A percentile compares a stretch with the other conserved stretches of the same genome.
Evolutionary conservation across 2,113 vertebrate genomes (phyloP).

Genomic region (Melanotaenia duboulayi): DNA sequence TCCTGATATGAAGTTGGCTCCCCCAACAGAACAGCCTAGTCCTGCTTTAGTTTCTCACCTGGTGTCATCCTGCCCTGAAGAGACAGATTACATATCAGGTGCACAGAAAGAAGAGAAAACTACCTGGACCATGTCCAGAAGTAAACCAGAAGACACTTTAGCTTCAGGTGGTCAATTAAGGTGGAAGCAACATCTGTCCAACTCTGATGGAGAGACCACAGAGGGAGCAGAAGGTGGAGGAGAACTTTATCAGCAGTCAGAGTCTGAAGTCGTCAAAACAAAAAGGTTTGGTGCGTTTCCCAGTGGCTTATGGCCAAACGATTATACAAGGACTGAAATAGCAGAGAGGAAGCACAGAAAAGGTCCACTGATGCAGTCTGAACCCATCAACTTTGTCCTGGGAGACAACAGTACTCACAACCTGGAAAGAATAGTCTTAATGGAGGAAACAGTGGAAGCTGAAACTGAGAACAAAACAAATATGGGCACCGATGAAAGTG

Average conservation of each 20-base stretch:
- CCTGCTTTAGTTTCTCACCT: not conserved
- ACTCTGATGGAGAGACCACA: conserved; percentile 13
- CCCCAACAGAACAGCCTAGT: not conserved
- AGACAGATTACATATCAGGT: not conserved
- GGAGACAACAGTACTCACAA: not conserved
- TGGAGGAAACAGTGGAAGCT: not conserved
- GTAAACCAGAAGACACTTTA: conserved; percentile 1
- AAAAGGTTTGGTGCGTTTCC: not conserved
- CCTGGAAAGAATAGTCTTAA: not conserved
- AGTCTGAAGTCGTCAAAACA: conserved; percentile 3
- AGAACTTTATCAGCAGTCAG: not conserved
- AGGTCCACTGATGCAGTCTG: conserved; percentile 8
- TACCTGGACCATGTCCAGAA: not conserved
- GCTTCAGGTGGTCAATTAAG: conserved; percentile 21
- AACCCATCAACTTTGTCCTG: not conserved
- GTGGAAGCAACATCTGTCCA: conserved; percentile 6
- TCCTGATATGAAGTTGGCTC: conserved; percentile 15
- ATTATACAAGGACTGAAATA: conserved; percentile 10
- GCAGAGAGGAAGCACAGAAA: conserved; percentile 19
- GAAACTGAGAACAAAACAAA: not conserved
- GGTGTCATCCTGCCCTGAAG: conserved; percentile 5
- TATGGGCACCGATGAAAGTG: rapidly evolving
- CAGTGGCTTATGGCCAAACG: not conserved
- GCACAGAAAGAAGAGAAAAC: conserved; percentile 17
- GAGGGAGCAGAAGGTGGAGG: conserved; percentile 5